Percentiles rank a stretch among this genome's conserved stretches.
Evolutionary conservation across 2,888 invertebrate genomes (phyloP).

Genomic region (Philereme vetulata): DNA sequence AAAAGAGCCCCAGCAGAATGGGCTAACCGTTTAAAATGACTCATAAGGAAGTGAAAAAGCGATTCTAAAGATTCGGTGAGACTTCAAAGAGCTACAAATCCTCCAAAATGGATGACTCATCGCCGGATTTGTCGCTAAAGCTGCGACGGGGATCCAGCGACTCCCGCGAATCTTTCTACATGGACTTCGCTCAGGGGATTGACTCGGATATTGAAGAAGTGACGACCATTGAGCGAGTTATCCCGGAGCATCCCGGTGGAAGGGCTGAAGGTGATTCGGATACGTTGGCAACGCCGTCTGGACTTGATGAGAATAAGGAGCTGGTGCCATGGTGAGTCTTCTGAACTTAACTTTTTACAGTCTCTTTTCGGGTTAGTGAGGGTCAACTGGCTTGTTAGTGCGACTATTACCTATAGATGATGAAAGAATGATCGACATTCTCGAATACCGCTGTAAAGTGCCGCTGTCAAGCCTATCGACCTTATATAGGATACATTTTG

Average conservation of each 20-base stretch:
- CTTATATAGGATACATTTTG: no score
- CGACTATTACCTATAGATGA: no score
- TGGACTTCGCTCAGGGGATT: constrained; percentile 95
- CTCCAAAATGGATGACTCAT: constrained; percentile 87
- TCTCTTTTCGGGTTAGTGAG: constrained; percentile 2
- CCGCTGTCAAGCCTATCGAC: no score
- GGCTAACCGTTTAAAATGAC: constrained; percentile 31
- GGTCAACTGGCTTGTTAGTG: neutral
- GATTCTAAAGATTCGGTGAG: constrained; percentile 19
- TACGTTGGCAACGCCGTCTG: constrained; percentile 78
- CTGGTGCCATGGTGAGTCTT: constrained; percentile 73
- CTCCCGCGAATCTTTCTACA: constrained; percentile 94
- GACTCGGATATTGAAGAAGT: constrained; percentile 95
- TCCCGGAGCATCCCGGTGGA: constrained; percentile 78
- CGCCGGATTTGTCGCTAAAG: constrained; percentile 93
- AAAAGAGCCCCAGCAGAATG: constrained; percentile 26
- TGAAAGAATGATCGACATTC: no score
- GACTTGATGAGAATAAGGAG: constrained; percentile 78
- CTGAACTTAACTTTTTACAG: neutral
- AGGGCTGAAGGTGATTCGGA: constrained; percentile 76
- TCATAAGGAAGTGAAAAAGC: constrained; percentile 16
- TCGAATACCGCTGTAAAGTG: no score
- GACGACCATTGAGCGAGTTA: constrained; percentile 86
- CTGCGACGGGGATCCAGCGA: constrained; percentile 93
- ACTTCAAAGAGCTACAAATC: constrained; percentile 37